A percentile compares a stretch with the other conserved stretches of the same genome.
phyloP scores from a whole-genome alignment of 1,140 invertebrate genomes.

The Sinonovacula constricta region DNA sequence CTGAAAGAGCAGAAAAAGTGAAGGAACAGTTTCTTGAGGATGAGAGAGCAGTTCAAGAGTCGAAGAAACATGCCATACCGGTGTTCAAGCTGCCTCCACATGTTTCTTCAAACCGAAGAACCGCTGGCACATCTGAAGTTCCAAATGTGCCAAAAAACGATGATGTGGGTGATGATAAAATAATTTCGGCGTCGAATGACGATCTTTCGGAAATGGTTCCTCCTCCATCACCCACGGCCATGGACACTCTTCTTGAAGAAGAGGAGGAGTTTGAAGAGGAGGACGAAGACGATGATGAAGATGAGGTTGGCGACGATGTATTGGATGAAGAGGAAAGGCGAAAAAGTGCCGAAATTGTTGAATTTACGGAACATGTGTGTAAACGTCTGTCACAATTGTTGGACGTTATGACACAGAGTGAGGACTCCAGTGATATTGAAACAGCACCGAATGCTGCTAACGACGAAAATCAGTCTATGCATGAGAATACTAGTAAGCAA shows the following conservation, averaged over 20 bases:
- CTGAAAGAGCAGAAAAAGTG: neutral
- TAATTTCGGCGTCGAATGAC: neutral
- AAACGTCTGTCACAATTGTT: constrained; percentile 40
- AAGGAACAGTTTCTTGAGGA: neutral
- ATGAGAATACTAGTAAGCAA: neutral
- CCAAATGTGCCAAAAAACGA: neutral
- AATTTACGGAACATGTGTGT: constrained; percentile 48
- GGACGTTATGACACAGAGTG: neutral
- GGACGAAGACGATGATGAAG: constrained; percentile 29
- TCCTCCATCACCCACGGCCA: constrained; percentile 31
- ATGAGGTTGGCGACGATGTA: constrained; percentile 3
- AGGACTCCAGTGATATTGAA: neutral
- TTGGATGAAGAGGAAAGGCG: constrained; percentile 13
- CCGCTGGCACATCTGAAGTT: too few species aligned
- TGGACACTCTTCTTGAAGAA: neutral
- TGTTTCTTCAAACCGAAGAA: too few species aligned
- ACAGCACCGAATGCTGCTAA: neutral
- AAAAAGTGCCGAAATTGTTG: constrained; percentile 29
- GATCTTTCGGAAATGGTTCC: constrained; percentile 22
- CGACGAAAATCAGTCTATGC: too few species aligned
- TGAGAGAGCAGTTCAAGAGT: neutral
- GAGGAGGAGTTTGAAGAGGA: constrained; percentile 24
- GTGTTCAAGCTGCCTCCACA: neutral
- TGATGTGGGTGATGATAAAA: neutral
- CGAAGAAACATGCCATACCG: neutral